Evolutionary conservation across 2,888 invertebrate species (phyloP), one percentile per base, ranked within the genome.

Genomic region (Perizoma flavofasciatum): DNA sequence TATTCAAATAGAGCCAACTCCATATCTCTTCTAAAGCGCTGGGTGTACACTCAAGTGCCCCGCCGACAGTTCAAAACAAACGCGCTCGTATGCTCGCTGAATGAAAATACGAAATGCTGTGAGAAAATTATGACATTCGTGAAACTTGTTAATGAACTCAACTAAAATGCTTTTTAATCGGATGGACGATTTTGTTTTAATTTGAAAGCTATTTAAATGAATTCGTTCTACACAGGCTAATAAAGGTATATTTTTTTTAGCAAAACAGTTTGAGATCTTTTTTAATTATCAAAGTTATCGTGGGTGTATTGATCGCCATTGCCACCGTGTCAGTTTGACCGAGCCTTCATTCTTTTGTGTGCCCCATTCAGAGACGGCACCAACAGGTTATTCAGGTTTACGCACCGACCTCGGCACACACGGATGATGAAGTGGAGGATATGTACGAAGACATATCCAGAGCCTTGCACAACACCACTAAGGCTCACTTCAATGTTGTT

Each of bases 1-100:
- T 66, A 68, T 65, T 66, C 68, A 68, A 66, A 68, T 61, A 63
- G 49, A 63, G 57, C 53, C 55, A 68, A 63, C 68, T 68, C 47
- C 56, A 57, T 68, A 61, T 65, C 66, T 65, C 63, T 55, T 59
- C 49, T 44, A 34, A 51, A 63, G 54, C 54, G 54, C 50, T 54
- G 45, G 61, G 54, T 52, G 55, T 59, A 63, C 59, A 59, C 52
- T 54, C 59, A 53, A 62, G 62, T 49, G 49, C 49, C 55, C 55
- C 46, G 50, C 41, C 52, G 48, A 45, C 54, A 62, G 62, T 62
- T 55, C 58, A 51, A 11, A 58, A 62, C 62, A 22, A 22, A 22
- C 22, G 22, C 22, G 8, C 59, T 49, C 50, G 49, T 49, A 49
- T 56, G 52, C 51, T 45, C 55, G 34, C 45, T 45, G 49, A 41